Conservation (phyloP, 2,797 vertebrate genomes). For the Cossypha polioptera region DNA sequence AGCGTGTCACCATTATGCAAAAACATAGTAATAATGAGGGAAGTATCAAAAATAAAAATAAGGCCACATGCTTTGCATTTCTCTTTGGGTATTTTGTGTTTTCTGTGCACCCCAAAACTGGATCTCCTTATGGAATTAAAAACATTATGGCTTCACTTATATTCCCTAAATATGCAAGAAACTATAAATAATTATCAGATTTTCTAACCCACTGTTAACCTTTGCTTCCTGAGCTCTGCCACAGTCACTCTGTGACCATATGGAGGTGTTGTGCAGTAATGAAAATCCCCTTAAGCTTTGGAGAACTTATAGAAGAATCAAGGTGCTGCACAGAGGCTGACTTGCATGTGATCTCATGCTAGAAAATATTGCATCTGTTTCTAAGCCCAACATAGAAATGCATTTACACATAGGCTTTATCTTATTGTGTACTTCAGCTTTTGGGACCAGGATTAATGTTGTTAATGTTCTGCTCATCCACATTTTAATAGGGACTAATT, state of each 20-base stretch:
- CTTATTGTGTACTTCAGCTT: background rate
- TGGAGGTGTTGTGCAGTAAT: background rate
- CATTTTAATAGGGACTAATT: background rate
- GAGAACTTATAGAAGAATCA: too few species aligned
- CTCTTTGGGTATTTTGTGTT: background rate
- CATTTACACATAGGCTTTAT: background rate
- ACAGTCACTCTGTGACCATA: background rate
- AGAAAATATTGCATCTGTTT: background rate
- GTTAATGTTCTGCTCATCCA: background rate
- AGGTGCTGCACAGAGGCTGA: background rate
- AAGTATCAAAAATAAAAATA: background rate
- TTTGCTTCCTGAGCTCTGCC: background rate
- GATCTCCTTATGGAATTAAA: background rate
- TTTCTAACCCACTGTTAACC: background rate
- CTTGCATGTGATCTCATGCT: fast-evolving
- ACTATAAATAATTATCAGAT: background rate
- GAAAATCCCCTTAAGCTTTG: background rate
- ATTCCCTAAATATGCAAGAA: background rate
- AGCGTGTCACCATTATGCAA: background rate
- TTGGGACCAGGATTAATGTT: background rate
- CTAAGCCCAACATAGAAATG: background rate
- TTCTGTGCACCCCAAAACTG: background rate
- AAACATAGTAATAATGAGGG: background rate
- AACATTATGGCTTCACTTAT: background rate
- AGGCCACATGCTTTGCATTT: background rate